Conservation (phyloP, 2,888 invertebrate genomes). For the Eilema caniola region DNA sequence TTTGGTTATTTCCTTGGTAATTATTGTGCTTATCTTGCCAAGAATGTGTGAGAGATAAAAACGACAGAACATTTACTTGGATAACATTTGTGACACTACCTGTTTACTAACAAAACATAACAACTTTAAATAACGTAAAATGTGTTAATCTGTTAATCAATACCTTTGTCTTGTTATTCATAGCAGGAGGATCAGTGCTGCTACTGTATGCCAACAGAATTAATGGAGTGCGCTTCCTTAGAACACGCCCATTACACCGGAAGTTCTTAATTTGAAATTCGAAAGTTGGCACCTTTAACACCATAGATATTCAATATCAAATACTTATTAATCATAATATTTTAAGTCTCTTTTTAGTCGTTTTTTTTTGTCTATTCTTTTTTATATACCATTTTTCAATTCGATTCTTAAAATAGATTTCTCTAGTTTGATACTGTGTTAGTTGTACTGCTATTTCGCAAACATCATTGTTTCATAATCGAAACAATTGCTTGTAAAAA, state of each 20-base stretch:
- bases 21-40: conserved; percentile 43
- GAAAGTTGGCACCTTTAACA: conserved; percentile 59
- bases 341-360: conserved; percentile 1
- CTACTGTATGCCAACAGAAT: conserved; percentile 64
- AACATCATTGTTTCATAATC: conserved; percentile 47
- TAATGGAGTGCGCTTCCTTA: conserved; percentile 75
- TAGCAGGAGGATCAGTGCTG: conserved; percentile 47
- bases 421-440: conserved; percentile 30
- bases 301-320: conserved; percentile 37
- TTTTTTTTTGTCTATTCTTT: conserved; percentile 7
- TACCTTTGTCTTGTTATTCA: conserved; percentile 35
- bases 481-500: conserved; percentile 45
- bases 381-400: conserved; percentile 18
- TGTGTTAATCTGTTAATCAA: conserved; percentile 42
- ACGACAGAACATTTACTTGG: conserved; percentile 32
- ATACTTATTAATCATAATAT: conserved; percentile 19
- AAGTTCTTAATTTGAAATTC: conserved; percentile 70
- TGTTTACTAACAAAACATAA: conserved; percentile 39
- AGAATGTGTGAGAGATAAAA: conserved; percentile 52
- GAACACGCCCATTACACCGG: conserved; percentile 60
- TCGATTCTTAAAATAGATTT: conserved; percentile 25
- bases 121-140: conserved; percentile 32
- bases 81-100: conserved; percentile 46
- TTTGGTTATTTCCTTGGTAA: conserved; percentile 17
- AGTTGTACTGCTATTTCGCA: conserved; percentile 31